A percentile compares a stretch with the other conserved stretches of the same genome.
Evolutionary conservation across 2,888 invertebrate genomes (phyloP).

Genomic region (Synanthedon myopaeformis): DNA sequence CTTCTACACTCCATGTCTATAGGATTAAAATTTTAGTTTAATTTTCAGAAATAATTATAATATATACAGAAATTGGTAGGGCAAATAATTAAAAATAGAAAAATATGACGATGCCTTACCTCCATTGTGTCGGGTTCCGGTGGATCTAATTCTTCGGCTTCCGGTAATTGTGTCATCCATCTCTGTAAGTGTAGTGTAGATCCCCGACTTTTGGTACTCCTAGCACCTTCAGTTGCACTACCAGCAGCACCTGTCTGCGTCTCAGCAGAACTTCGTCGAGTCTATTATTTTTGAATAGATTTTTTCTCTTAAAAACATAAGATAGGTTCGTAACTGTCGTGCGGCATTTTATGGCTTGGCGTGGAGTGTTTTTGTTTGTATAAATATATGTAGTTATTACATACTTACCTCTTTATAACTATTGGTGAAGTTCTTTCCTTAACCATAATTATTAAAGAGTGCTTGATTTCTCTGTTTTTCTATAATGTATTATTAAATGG

Average conservation of each 20-base stretch:
- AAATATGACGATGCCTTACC: constrained; percentile 20
- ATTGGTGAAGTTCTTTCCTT: too few relatives aligned
- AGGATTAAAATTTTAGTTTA: background rate
- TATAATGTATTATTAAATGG: too few relatives aligned
- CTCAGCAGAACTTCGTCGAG: constrained; percentile 57
- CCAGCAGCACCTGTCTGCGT: constrained; percentile 55
- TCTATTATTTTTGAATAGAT: constrained; percentile 24
- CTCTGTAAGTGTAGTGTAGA: constrained; percentile 81
- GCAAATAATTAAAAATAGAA: background rate
- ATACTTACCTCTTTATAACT: too few relatives aligned
- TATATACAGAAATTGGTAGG: too few relatives aligned
- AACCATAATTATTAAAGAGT: too few relatives aligned
- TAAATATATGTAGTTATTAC: too few relatives aligned
- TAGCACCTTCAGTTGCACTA: constrained; percentile 45
- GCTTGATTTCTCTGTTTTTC: too few relatives aligned
- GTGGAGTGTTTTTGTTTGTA: too few relatives aligned
- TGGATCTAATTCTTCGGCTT: constrained; percentile 65
- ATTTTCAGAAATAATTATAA: background rate
- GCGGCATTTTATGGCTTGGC: too few relatives aligned
- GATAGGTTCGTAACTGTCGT: too few relatives aligned
- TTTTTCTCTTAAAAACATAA: too few relatives aligned
- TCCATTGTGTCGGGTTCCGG: constrained; percentile 68
- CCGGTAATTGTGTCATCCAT: constrained; percentile 84
- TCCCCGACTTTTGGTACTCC: constrained; percentile 73
- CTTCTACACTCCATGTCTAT: constrained; percentile 78